A percentile compares a stretch with the other conserved stretches of the same genome.
Conservation (phyloP, 23 tunicate genomes). For the Pegea sp. region DNA sequence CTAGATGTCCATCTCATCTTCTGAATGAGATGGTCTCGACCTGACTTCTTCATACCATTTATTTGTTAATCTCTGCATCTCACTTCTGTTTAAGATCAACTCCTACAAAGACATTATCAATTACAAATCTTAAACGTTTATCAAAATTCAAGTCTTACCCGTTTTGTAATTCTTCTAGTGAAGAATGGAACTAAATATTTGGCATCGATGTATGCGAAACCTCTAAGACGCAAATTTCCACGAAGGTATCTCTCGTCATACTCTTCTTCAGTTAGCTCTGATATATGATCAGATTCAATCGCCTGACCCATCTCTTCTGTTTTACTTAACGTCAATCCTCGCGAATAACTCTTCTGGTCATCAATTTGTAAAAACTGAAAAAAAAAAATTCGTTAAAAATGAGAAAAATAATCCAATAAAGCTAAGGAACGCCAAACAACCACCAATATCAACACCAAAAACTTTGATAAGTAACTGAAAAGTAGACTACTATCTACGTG, state of each 20-base stretch:
- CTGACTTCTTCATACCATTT: conserved; percentile 98
- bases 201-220: conserved; percentile 82
- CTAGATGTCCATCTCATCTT: conserved; percentile 55
- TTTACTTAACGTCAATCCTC: conserved; percentile 67
- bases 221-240: conserved; percentile 30
- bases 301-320: conserved; percentile 95
- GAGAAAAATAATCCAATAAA: too few species aligned
- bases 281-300: conserved; percentile 77
- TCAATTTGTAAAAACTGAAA: conserved; percentile 69
- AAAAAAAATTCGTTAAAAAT: too few species aligned
- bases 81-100: conserved; percentile 72
- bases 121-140: too few species aligned
- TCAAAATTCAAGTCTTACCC: conserved; percentile 37
- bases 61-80: conserved; percentile 90
- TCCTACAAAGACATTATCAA: conserved; percentile 54
- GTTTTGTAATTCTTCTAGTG: conserved; percentile 87
- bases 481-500: too few species aligned
- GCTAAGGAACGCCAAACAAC: too few species aligned
- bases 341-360: conserved; percentile 31
- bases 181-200: conserved; percentile 89
- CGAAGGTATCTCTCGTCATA: conserved; percentile 59
- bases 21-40: conserved; percentile 54
- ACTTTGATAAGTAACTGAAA: too few species aligned
- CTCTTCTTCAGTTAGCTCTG: conserved; percentile 91
- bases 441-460: too few species aligned